Evolutionary conservation across 30 jellyfish, hydroid and myxozoan genomes (phyloP), one percentile per base, ranked within the genome.

Genomic region (Turritopsis dohrnii): DNA sequence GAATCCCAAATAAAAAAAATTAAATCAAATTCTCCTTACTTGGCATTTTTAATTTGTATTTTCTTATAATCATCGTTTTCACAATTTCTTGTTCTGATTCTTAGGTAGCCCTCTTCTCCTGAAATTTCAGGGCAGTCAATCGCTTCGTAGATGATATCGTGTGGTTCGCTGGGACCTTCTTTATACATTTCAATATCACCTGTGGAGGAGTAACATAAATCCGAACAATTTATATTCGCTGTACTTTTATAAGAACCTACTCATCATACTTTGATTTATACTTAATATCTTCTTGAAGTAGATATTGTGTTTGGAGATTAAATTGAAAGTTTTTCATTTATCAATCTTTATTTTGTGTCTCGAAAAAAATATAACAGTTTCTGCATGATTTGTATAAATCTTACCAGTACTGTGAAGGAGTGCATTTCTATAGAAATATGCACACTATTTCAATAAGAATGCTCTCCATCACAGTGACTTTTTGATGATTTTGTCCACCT

Each of bases 41-140:
- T 82, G 0, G 95, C 75, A 66, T 93, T 93, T 17, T 95, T 89
- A 71, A 91, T 80, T 85, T 87, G 96, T 52, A 87, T 65, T 74
- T 88, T 93, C 74, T 85, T 25, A 69, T 76, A 71, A 89, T 93
- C 83, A 23, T 74, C 86, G 21, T 81, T 89, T 41, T 41, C 60
- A 80, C 95, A 84, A n/a, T 87, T 89, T 8, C 83, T 81, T 31
- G 89, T 71, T 13, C 95, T 86, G 72, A 84, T 81, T 79, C 85
- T 79, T 21, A 93, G 75, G 75, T 74, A 79, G 23, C 98, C 98
- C 16, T 93, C 65, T 16, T 85, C 76, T 31, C 96, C 96, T 1
- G 89, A 30, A 8, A 88, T 88, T 54, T 84, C 95, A 29, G 98
- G 98, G 66, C 98, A 93, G 71, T 93, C 96, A 23, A 93, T 74